Evolutionary conservation across 2,797 vertebrate genomes (phyloP), one percentile per base, ranked within the genome.

Genomic region (Acanthurus lineatus): DNA sequence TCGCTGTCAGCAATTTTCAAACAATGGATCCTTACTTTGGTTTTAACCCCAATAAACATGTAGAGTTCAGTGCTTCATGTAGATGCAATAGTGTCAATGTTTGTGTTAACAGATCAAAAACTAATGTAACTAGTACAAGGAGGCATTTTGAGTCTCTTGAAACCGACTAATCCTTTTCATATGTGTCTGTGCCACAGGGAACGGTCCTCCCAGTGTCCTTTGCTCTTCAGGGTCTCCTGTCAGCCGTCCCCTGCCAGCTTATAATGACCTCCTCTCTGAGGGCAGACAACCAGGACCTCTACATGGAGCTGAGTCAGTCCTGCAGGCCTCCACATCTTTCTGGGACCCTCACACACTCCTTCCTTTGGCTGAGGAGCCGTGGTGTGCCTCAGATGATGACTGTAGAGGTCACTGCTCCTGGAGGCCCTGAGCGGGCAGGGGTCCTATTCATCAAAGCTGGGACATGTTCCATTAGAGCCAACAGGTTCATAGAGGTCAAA

Each of bases 401-500:
- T 11, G 0, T 96, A 16, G 60, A 91, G 51, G 85, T 92, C 8
- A 88, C 86, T 14, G 70, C 85, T 54, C 81, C 86, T 1, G 68
- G 69, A 10, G 89, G 74, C 42, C 69, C 85, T 0, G 67, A 61
- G 16, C 60, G 90, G 20, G 77, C 76, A 2, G 88, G 91, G 4
- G 32, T 78, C 38, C 49, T 97, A 47, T 63, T 92, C 51, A 79
- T 97, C 73, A 94, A 90, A 83, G 84, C 87, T 49, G 96, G 95
- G 42, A 77, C 69, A 0, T 97, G 96, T 88, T 90, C n/a, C 19
- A 63, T 97, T 40, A 88, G 81, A 81, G 94, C 93, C 28, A 87
- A 79, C 12, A 92, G 90, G 59, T 85, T 91, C 57, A 42, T 70
- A 52, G 69, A 3, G 11, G 2, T 73, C 65, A 82, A 75, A 65